Evolutionary conservation across 2,797 vertebrate species (phyloP).

Genomic region (Peromyscus eremicus): DNA sequence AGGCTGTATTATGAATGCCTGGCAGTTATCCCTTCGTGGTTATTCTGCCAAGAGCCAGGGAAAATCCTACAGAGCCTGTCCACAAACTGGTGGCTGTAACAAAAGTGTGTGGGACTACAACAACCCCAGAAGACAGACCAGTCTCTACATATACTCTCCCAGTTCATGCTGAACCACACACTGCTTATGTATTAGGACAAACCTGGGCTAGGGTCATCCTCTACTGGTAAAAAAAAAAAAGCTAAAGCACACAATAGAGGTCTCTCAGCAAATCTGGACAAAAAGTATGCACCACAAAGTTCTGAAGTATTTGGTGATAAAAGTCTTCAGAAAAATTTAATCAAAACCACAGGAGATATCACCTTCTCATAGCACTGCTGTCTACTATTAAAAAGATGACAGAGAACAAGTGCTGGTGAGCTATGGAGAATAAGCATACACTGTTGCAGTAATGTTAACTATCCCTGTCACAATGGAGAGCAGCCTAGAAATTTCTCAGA

Average conservation of each 20-base stretch:
- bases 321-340: neutral
- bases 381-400: neutral
- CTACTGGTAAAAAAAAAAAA: too few species aligned
- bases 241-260: neutral
- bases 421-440: too few species aligned
- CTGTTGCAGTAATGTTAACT: too few species aligned
- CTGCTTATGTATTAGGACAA: neutral
- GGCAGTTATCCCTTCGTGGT: too few species aligned
- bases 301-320: neutral
- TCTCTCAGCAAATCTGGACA: neutral
- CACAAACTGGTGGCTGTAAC: neutral
- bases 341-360: neutral
- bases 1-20: too few species aligned
- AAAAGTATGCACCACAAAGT: neutral
- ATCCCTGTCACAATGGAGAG: too few species aligned
- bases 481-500: too few species aligned
- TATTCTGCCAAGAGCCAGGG: too few species aligned
- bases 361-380: neutral
- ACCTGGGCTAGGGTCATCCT: neutral
- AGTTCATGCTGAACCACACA: neutral
- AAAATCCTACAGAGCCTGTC: too few species aligned
- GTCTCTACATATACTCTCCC: neutral
- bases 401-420: neutral
- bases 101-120: neutral
- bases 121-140: too few species aligned